Conservation (phyloP, 2,888 invertebrate species). For the Drosophila meridiana region DNA sequence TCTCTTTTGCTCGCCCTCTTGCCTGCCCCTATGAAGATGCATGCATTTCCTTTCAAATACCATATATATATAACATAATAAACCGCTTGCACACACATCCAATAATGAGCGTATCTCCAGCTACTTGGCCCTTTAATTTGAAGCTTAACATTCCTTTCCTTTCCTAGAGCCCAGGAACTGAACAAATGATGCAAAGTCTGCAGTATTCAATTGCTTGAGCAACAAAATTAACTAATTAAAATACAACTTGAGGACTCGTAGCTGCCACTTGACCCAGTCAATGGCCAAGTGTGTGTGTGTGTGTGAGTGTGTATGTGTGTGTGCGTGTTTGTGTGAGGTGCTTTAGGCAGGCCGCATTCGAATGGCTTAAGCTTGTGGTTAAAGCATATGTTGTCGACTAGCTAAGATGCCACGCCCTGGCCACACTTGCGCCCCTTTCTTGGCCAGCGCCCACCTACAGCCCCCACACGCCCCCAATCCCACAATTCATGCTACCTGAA, state of each 20-base stretch:
- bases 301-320: neutral
- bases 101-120: neutral
- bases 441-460: neutral
- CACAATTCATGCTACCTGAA: too few species aligned
- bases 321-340: conserved; percentile 12
- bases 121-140: neutral
- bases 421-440: neutral
- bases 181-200: neutral
- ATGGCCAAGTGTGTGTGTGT: neutral
- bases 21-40: neutral
- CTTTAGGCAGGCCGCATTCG: conserved; percentile 23
- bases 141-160: neutral
- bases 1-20: neutral
- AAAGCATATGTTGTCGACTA: conserved; percentile 37
- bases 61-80: neutral
- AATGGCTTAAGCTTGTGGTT: conserved; percentile 42
- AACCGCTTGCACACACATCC: neutral
- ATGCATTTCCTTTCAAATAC: neutral
- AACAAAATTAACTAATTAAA: conserved; percentile 54
- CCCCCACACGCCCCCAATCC: neutral
- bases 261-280: conserved; percentile 2
- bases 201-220: neutral
- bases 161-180: neutral
- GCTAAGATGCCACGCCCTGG: conserved; percentile 28
- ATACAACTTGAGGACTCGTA: conserved; percentile 31